Base-by-base conservation (phyloP, 37 sponge, comb jelly and placozoan genomes). In the Hormiphora californensis region DNA sequence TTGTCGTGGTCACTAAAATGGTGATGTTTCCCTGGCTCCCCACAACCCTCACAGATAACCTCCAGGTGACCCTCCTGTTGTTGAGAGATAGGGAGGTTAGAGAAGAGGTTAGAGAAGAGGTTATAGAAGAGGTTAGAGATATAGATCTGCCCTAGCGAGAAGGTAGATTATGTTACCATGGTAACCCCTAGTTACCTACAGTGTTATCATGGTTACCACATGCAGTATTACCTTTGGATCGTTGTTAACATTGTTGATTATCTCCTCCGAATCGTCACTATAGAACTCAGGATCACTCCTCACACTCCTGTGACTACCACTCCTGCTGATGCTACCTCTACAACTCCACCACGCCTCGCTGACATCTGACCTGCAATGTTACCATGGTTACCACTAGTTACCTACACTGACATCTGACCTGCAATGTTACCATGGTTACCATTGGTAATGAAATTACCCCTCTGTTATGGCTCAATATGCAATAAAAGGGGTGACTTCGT, bases 231-330 rank as follows among this genome's bases (percentile, higher is more conserved):
- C 12, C 11, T 46, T 46, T 46, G 12, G 51, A 46, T 46, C 53
- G 12, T 17, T 49, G 15, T 49, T 15, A 49, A 17, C 53, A 49
- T 49, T 15, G 15, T 15, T 17, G 9, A 15, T 21, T 4, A 46
- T 43, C 44, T 73, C 81, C 81, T 73, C 81, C 25, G 81, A 73
- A 15, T 73, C 81, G 81, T 73, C 81, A 40, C 81, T 73, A 46
- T 73, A 73, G 38, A 73, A 73, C 46, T 73, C 81, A 25, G 40
- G 81, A 8, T 73, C 81, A 17, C 36, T 32, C 1, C 17, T 36
- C 3, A 57, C 4, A 4, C 12, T 22, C 9, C 21, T n/a, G n/a
- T n/a, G n/a, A n/a, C n/a, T 39, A n/a, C 81, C 43, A 40, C 81
- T 40, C 44, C 81, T 73, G 25, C 81, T 73, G n/a, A 40, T 15